Conservation (phyloP, 2,113 vertebrate species). For the Taurulus bubalis region DNA sequence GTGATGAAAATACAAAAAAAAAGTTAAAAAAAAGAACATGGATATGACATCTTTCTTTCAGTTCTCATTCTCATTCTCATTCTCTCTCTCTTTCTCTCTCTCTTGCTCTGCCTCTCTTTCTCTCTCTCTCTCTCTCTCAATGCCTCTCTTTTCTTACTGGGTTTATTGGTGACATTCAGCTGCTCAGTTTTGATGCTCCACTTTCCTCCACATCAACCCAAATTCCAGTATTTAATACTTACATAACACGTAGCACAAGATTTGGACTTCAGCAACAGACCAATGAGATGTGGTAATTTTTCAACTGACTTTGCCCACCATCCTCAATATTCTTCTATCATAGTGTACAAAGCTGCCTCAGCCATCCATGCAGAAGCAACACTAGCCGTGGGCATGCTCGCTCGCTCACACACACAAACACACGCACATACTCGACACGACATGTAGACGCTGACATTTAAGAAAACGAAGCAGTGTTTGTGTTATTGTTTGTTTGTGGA, state of each 20-base stretch:
- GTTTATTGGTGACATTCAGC: conserved; percentile 69
- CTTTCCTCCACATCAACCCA: conserved; percentile 68
- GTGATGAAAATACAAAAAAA: too few relatives aligned
- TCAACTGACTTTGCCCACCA: conserved; percentile 47
- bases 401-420: conserved; percentile 44
- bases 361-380: conserved; percentile 65
- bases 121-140: not conserved
- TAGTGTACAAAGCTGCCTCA: conserved; percentile 56
- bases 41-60: not conserved
- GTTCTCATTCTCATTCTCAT: too few relatives aligned
- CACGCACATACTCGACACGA: conserved; percentile 32
- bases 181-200: conserved; percentile 73
- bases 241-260: conserved; percentile 57
- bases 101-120: not conserved
- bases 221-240: conserved; percentile 60
- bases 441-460: conserved; percentile 59
- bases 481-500: conserved; percentile 32
- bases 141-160: conserved; percentile 8
- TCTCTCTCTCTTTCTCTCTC: conserved; percentile 7
- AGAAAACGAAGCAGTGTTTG: conserved; percentile 18
- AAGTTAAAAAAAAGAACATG: too few relatives aligned
- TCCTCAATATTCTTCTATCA: conserved; percentile 66
- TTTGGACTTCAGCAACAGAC: conserved; percentile 58
- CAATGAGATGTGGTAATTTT: conserved; percentile 59
- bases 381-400: conserved; percentile 51